Conservation (phyloP, 2,113 vertebrate species). For the Prinia subflava region DNA sequence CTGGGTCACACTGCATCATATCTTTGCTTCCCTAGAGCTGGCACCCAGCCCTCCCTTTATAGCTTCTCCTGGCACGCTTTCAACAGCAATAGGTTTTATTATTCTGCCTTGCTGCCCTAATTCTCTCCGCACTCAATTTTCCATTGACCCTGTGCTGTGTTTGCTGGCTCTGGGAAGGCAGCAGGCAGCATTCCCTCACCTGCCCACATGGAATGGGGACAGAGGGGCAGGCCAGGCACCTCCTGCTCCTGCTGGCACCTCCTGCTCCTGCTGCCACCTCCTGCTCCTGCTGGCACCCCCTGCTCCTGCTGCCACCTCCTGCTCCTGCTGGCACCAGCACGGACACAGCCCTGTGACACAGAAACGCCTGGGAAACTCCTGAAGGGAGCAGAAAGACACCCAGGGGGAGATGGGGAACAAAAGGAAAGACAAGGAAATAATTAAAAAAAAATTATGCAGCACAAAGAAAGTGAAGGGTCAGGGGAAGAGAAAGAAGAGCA, state of each 20-base stretch:
- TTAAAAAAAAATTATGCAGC: not conserved
- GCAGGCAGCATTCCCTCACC: not conserved
- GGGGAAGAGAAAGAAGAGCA: not conserved
- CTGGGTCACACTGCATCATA: not conserved
- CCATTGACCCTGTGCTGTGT: not conserved
- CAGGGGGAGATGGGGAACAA: not conserved
- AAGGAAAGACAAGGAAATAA: not conserved
- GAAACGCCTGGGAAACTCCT: not conserved
- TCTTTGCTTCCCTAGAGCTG: not conserved
- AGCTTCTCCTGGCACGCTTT: slow-evolving; percentile 28
- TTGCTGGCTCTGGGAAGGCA: not conserved
- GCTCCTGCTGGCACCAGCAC: not conserved
- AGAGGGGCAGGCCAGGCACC: not conserved
- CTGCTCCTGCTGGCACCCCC: not conserved
- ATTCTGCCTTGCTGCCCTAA: slow-evolving; percentile 46
- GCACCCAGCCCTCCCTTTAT: slow-evolving; percentile 23
- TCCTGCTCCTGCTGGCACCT: not conserved
- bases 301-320: not conserved
- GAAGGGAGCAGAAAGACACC: not conserved
- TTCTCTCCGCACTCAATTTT: slow-evolving; percentile 52
- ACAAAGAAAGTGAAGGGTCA: not conserved
- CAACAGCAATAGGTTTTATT: slow-evolving; percentile 56
- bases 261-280: not conserved
- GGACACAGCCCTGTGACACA: accelerated
- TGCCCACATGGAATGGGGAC: accelerated